Base-by-base conservation (phyloP, 2,797 vertebrate species). In the Bradypodion pumilum region DNA sequence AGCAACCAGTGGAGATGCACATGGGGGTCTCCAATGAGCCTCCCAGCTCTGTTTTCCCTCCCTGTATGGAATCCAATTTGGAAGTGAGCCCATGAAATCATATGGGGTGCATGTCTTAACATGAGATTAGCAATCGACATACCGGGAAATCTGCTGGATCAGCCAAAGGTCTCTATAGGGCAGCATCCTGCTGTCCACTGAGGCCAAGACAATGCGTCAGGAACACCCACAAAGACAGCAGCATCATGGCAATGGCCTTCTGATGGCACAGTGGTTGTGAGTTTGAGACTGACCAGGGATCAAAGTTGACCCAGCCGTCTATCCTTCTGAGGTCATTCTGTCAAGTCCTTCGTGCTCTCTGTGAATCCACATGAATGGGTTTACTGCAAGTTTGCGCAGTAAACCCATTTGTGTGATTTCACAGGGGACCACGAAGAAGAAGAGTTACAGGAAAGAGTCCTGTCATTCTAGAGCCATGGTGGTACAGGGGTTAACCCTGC, bases 101-200 rank as follows among this genome's bases (percentile, higher is more conserved):
- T 7, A 16, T 1, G 2, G 7, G 7, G 21, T 35, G n/a, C 19
- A 13, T 15, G 9, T 27, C 16, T 1, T 6, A 25, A 0, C 27
- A 2, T 9, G 72, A 60, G 2, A 46, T 9, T 44, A 7, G 7
- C 25, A 1, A 0, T 35, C 77, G 9, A 21, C 8, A 12, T 25
- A 25, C 10, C 29, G 23, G 6, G 8, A 44, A 5, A 10, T 40
- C 70, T 49, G 35, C 5, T 29, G 42, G 21, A 32, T 80, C 46
- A 59, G 32, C 78, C 23, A 37, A 37, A 70, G 27, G 46, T 29
- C 25, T 10, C 12, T 44, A 9, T 1, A 77, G 23, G 12, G 25
- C 75, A 62, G 12, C 37, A 63, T n/a, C 76, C 59, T 25, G 49
- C 52, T 52, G 25, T 52, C 9, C 1, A 40, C 74, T 23, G 7